Evolutionary conservation across 2,888 invertebrate species (phyloP), one percentile per base, ranked within the genome.

Genomic region (Polia nebulosa): DNA sequence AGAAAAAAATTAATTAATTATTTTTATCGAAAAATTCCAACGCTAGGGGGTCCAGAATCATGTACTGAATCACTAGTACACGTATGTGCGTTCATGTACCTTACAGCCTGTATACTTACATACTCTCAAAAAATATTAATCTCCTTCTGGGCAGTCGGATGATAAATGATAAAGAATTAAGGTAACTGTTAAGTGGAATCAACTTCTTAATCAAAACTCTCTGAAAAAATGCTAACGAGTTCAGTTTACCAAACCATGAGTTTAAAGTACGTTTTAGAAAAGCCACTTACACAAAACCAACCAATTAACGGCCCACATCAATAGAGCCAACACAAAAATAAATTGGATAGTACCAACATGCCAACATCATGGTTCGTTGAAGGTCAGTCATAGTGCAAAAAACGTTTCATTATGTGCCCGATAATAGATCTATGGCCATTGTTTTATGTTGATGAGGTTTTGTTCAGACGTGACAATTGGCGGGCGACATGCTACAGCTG

Each of bases 401-500:
- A 78, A 70, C 65, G 61, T 59, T 81, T 79, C 68, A 80, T 75
- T 83, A 72, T 72, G 64, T 44, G 51, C 61, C 36, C 3, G 72
- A 68, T 72, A 75, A 74, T 75, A 75, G 75, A 65, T 70, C 56
- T 61, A 25, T 44, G 20, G 36, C 84, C 57, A 83, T 84, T 84
- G 84, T 84, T 82, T 53, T 41, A 44, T 32, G 53, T 64, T 73
- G 69, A 65, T 62, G 64, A 74, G 73, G 77, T 39, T 61, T 13
- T 32, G 62, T 79, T 64, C 68, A 78, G 47, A 81, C 62, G 63
- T 80, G 63, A 59, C 60, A 65, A 70, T 68, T 69, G 13, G 6
- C n/a, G 25, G 2, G 47, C 22, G 44, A 71, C 59, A 32, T 62
- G 29, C 67, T 15, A 59, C 68, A 47, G n/a, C 20, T 62, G 39